Evolutionary conservation across 2,113 vertebrate genomes (phyloP), one percentile per base, ranked within the genome.

Genomic region (Erythrolamprus reginae): DNA sequence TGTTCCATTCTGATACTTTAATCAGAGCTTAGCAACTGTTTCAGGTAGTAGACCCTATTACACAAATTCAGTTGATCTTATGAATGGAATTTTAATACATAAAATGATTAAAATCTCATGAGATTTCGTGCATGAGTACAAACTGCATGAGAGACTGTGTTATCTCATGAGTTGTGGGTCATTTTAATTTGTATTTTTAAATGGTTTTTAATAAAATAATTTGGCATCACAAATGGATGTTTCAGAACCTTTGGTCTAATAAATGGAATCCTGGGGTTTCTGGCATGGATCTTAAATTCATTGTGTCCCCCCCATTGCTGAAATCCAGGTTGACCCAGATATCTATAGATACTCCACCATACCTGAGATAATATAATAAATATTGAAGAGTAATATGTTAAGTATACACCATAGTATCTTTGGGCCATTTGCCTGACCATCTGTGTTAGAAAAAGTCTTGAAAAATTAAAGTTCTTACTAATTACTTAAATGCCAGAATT

Each of bases 401-500:
- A 38, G 38, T 53, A 61, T 38, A 65, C 28, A 33, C 61, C 5
- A 24, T 61, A 15, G n/a, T 65, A 23, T 17, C 85, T 47, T 86
- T 24, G 13, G 51, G 51, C 55, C 50, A 17, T 51, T 48, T 9
- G 1, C 45, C 65, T 87, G 90, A 55, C 55, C 47, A 87, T 82
- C 65, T 21, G 84, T 55, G 19, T 84, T 92, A 89, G 70, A 56
- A 91, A 93, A 92, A 86, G 92, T 90, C 87, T 90, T 89, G 55
- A 51, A 86, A 45, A 92, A 93, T 28, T 77, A 83, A 90, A 83
- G 55, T 65, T 65, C 28, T 65, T 65, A 7, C 61, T 65, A 33
- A 33, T 65, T 33, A 58, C 2, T 92, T 90, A 95, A 94, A 94
- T 91, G 42, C 61, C 91, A 93, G 89, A 92, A 95, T 95, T 94